Base-by-base conservation (phyloP, 2,113 vertebrate species). In the Cercopithecus mona region DNA sequence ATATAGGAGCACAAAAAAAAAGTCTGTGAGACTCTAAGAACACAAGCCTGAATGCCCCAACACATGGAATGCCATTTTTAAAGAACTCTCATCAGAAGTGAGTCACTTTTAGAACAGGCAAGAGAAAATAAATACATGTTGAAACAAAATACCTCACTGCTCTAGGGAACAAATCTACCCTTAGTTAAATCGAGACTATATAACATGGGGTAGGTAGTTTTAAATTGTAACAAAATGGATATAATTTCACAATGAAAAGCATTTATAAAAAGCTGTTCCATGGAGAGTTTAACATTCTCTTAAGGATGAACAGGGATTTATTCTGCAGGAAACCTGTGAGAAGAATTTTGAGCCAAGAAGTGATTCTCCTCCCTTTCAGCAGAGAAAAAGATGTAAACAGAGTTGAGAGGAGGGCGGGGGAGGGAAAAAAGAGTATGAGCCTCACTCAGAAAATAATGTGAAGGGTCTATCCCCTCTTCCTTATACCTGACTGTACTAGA, bases 91-190 rank as follows among this genome's bases (percentile, higher is more conserved):
- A 95, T 82, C 57, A 61, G 78, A 93, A 93, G 32, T 48, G 85
- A 97, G 79, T 93, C 61, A 70, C 48, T 91, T 84, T 80, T 86
- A 86, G 55, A 87, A 72, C 6, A 70, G 55, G 30, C 3, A 57
- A 84, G 38, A 61, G 25, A 96, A 97, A 96, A 96, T 89, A 94
- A 97, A 95, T 45, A 57, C 8, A 9, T 25, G 23, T 59, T 89
- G n/a, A 96, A 88, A 50, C 11, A 85, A 97, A 96, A 82, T 61
- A 82, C 22, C 30, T 52, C n/a, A 85, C 91, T 86, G 22, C 73
- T 94, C 45, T 57, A 57, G 55, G 17, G 10, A 91, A 91, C 18
- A 79, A 86, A 82, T 32, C 16, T 88, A 81, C 68, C 76, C n/a
- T 94, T 88, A 81, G 43, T 93, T 90, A 83, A 93, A 86, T 84